phyloP scores from a whole-genome alignment of 2,888 invertebrate species.

The Eupeodes latifasciatus region DNA sequence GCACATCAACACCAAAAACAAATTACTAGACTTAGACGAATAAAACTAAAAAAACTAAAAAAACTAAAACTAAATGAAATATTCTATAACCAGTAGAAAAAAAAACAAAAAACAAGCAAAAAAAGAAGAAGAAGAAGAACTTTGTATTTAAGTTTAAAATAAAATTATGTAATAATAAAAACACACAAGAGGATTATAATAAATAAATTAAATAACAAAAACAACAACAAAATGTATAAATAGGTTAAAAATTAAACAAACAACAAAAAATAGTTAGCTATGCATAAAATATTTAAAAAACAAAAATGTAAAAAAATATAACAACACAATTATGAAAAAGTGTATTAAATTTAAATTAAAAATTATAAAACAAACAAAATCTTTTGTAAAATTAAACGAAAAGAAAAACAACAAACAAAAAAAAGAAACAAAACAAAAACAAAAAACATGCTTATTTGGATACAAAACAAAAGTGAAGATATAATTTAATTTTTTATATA shows the following conservation, averaged over 20 bases:
- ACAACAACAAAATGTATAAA: slow-evolving; percentile 52
- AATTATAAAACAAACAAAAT: slow-evolving; percentile 13
- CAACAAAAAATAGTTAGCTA: slow-evolving; percentile 44
- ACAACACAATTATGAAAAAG: slow-evolving; percentile 58
- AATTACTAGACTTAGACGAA: slow-evolving; percentile 67
- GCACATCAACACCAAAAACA: slow-evolving; percentile 74
- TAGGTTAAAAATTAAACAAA: slow-evolving; percentile 66
- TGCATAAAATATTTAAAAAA: slow-evolving; percentile 30
- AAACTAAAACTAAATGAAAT: slow-evolving; percentile 37
- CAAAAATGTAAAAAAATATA: slow-evolving; percentile 46
- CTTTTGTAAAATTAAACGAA: slow-evolving; percentile 65
- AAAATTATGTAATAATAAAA: slow-evolving; percentile 37
- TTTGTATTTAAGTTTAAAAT: slow-evolving; percentile 66
- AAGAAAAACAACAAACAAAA: slow-evolving; percentile 49
- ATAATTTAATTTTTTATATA: slow-evolving; percentile 64
- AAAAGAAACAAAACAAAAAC: slow-evolving; percentile 36
- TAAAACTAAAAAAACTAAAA: slow-evolving; percentile 40
- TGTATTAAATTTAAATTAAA: slow-evolving; percentile 62
- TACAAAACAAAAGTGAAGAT: slow-evolving; percentile 55
- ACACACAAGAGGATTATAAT: slow-evolving; percentile 66
- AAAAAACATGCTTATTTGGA: slow-evolving; percentile 55
- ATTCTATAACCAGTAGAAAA: slow-evolving; percentile 52
- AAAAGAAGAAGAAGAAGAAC: slow-evolving; percentile 67
- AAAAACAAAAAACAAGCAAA: too few relatives aligned
- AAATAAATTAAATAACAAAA: not conserved